Percentiles rank a stretch among this genome's conserved stretches.
Evolutionary conservation across 1,140 invertebrate species (phyloP).

Genomic region (Philopotamus ludificatus): DNA sequence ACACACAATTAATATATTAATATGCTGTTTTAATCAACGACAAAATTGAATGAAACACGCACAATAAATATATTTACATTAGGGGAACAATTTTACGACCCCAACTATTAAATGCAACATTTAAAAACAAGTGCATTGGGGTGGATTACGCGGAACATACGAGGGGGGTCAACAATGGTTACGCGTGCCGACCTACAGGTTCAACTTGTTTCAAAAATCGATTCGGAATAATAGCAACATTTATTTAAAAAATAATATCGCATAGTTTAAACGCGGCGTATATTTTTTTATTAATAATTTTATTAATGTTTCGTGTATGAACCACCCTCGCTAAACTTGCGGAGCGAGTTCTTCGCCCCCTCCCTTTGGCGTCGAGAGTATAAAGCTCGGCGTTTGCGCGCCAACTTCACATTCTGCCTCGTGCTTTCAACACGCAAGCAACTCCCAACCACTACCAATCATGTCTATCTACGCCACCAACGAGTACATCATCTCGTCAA

Average conservation of each 20-base stretch:
- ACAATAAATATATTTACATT: not conserved
- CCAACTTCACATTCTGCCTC: conserved; percentile 35
- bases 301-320: not conserved
- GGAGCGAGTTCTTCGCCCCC: conserved; percentile 9
- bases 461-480: conserved; percentile 57
- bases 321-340: conserved; percentile 10
- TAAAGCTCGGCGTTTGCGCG: conserved; percentile 19
- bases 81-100: not conserved
- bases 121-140: not conserved
- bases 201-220: too few relatives aligned
- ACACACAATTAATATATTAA: not conserved
- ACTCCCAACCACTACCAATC: conserved; percentile 25
- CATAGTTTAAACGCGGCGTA: too few relatives aligned
- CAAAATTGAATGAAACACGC: not conserved
- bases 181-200: not conserved
- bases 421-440: conserved; percentile 13
- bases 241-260: too few relatives aligned
- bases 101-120: too few relatives aligned
- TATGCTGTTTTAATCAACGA: not conserved
- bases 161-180: conserved; percentile 5
- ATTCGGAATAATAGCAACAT: too few relatives aligned
- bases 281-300: not conserved
- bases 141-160: not conserved
- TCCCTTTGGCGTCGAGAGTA: conserved; percentile 8
- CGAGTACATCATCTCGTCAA: conserved; percentile 56